These are phyloP conservation scores for Apteryx owenii DNA, from an alignment of 2,113 vertebrate genomes.

Conservation along the genomic window DNA sequence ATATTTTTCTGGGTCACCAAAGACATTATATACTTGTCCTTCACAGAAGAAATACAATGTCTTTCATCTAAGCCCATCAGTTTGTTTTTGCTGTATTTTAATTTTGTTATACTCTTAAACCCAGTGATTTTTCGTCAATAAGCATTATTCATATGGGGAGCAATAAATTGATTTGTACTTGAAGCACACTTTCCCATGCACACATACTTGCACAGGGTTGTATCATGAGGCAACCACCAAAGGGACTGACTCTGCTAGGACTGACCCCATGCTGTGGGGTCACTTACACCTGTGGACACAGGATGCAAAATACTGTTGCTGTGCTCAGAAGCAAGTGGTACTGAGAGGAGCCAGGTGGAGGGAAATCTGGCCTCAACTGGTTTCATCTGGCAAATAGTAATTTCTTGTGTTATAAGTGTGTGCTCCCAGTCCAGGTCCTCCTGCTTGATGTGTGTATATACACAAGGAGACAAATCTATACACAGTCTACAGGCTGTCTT, in stretches of 20 bases:
- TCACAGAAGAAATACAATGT: not conserved
- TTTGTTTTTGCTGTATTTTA: not conserved
- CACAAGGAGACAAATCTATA: not conserved
- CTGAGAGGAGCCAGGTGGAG: not conserved
- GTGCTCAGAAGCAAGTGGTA: not conserved
- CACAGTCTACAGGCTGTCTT: not conserved
- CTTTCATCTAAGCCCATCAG: not conserved
- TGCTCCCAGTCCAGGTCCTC: not conserved
- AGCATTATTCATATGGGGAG: not conserved
- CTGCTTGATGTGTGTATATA: not conserved
- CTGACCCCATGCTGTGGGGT: not conserved
- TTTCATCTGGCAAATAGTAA: not conserved
- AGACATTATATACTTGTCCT: conserved; percentile 23
- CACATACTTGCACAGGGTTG: not conserved
- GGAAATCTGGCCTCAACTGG: not conserved
- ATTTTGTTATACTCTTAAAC: conserved; percentile 24
- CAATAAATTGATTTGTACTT: not conserved
- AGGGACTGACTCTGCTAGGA: not conserved
- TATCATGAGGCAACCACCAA: not conserved
- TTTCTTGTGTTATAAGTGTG: not conserved
- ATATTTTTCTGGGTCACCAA: conserved; percentile 37
- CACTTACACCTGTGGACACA: not conserved
- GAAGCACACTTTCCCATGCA: fast-evolving
- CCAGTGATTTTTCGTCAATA: not conserved
- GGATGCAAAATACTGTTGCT: not conserved